Evolutionary conservation across 2,113 vertebrate genomes (phyloP).

Genomic region (Odocoileus virginianus): DNA sequence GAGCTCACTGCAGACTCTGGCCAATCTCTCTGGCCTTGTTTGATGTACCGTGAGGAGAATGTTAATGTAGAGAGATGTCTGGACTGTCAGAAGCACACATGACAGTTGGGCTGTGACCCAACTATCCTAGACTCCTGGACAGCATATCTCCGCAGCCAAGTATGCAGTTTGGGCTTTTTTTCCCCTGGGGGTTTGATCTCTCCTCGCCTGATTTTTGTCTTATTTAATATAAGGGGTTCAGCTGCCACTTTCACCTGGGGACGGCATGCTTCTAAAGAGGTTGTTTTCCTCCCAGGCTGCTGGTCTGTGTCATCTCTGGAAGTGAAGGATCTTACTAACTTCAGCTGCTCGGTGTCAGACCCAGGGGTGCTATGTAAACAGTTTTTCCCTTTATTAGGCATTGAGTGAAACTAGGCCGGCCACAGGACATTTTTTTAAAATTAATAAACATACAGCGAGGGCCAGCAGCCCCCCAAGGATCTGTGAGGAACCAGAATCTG

Average conservation of each 20-base stretch:
- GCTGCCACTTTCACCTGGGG: background rate
- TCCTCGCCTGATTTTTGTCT: background rate
- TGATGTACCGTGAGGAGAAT: background rate
- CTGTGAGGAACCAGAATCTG: background rate
- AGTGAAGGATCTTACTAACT: background rate
- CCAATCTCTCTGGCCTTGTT: background rate
- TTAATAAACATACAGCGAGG: slow-evolving; percentile 21
- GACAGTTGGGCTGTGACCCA: background rate
- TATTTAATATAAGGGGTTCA: background rate
- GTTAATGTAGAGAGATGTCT: background rate
- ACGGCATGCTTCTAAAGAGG: background rate
- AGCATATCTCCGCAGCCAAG: background rate
- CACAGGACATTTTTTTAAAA: background rate
- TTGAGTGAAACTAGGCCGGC: slow-evolving; percentile 40
- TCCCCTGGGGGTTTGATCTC: background rate
- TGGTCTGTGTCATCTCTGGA: slow-evolving; percentile 45
- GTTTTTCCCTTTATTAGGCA: slow-evolving; percentile 59
- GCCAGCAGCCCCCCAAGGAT: background rate
- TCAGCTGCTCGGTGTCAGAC: slow-evolving; percentile 33
- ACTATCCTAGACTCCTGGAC: background rate
- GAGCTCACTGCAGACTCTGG: background rate
- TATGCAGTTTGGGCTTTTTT: background rate
- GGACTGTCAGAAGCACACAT: background rate
- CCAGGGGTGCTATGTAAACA: slow-evolving; percentile 44
- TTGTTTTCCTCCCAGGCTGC: slow-evolving; percentile 15